Base-by-base conservation (phyloP, 2,888 invertebrate species). In the Catocala sponsa region DNA sequence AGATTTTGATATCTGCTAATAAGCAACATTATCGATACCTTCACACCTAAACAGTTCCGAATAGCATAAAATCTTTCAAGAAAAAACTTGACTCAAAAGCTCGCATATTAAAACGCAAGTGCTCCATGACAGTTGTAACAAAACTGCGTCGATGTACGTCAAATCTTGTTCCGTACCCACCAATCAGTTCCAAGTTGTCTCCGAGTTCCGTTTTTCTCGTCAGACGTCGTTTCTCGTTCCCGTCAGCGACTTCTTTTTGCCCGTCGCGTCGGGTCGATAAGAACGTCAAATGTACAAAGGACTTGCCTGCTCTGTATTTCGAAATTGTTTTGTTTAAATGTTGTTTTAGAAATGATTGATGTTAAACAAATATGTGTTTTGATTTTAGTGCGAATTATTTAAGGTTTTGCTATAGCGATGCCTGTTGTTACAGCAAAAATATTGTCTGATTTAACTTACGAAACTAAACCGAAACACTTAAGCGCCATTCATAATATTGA, bases 191-290 rank as follows among this genome's bases (percentile, higher is more conserved):
- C 57, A 65, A 32, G 69, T 49, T 72, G 74, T 78, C 67, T 74
- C 63, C 55, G 41, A 69, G 76, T 78, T 69, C 78, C 71, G 78
- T 63, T 73, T 63, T 59, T 70, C 74, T 74, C 80, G 65, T 74
- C 78, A 78, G 77, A 75, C 74, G 71, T 71, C 70, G 68, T 41
- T 64, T 58, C 55, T 33, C 60, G 61, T 70, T 49, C 33, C 63
- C 59, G 64, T 60, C 66, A 56, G 50, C 43, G 59, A 59, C 56
- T 70, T 70, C 74, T 76, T 77, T 76, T 72, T 72, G 61, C 69
- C 35, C 58, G 70, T 68, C 75, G 65, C 70, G 70, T 72, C 65
- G 70, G 76, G 75, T 83, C 82, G 78, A 83, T 83, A 83, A 75
- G 78, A 65, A 77, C 73, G 75, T 82, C 84, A 82, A 74, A 74